Base-by-base conservation (phyloP, 2,113 vertebrate species). In the Pedetes capensis region DNA sequence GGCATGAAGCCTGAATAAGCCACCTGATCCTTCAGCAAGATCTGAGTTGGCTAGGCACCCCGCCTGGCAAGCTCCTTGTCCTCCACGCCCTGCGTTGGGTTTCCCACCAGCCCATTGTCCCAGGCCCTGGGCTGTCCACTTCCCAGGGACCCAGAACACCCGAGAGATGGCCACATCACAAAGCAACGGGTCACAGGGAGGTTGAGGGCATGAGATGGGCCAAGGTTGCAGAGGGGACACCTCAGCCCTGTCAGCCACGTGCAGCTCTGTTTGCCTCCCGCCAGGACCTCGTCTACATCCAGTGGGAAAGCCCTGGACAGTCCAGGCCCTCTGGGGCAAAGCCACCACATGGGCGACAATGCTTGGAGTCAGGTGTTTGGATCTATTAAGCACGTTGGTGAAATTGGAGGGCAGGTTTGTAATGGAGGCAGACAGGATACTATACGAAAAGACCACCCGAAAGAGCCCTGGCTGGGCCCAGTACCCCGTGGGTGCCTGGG, bases 171-270 rank as follows among this genome's bases (percentile, higher is more conserved):
- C 18, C 27, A 49, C 27, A 47, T 32, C 44, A 42, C 34, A 12
- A 75, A 13, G 47, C 49, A 22, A 8, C 1, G 32, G 51, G 63
- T 37, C 42, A 2, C 5, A 9, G 16, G 37, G 63, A 5, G 16
- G 32, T 23, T 27, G 44, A 0, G 37, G 0, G 39, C 25, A 4
- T 2, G 5, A 23, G 3, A 7, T 27, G 37, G 7, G 8, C 66
- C 0, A 4, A 42, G 20, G 32, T 25, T 16, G 59, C 75, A 64
- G 34, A 20, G 0, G 6, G 68, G 69, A 8, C 20, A 29, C 3
- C 47, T 32, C 74, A 57, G 75, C 1, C 17, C 66, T 1, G 4
- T 0, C 59, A 17, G 10, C 27, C 64, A 53, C 3, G 12, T 27
- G 29, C 0, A 7, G 12, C 22, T 22, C 16, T 53, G 72, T 20